These are phyloP conservation scores for Drosophila ironensis DNA, from an alignment of 1,140 invertebrate species.

Conservation along the genomic window DNA sequence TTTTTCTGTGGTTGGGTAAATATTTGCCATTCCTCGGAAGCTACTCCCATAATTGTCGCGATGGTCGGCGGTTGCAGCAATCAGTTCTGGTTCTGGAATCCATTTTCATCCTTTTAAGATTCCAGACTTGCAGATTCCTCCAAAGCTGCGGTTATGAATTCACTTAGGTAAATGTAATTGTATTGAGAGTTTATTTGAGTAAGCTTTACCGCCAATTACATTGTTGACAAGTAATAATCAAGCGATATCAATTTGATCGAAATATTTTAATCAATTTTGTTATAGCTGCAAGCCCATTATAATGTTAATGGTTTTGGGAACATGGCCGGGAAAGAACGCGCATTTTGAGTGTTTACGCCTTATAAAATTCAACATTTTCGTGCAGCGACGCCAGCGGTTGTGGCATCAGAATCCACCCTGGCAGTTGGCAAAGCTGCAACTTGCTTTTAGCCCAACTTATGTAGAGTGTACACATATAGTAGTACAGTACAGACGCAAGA, in stretches of 20 bases:
- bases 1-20: conserved; percentile 23
- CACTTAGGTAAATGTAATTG: too few relatives aligned
- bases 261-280: background rate
- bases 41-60: conserved; percentile 46
- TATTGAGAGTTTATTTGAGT: too few relatives aligned
- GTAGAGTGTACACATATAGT: conserved; percentile 15
- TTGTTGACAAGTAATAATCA: too few relatives aligned
- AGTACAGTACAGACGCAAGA: conserved; percentile 26
- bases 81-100: background rate
- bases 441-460: conserved; percentile 63
- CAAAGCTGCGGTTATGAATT: too few relatives aligned
- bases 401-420: conserved; percentile 48
- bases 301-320: too few relatives aligned
- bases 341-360: conserved; percentile 65
- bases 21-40: conserved; percentile 22
- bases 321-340: conserved; percentile 4
- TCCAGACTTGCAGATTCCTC: background rate
- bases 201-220: too few relatives aligned
- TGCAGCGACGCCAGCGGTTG: conserved; percentile 23
- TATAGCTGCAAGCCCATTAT: too few relatives aligned
- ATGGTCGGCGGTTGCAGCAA: conserved; percentile 5
- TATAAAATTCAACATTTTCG: conserved; percentile 72
- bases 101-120: background rate
- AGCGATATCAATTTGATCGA: too few relatives aligned
- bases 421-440: conserved; percentile 70